Evolutionary conservation across 1,140 invertebrate genomes (phyloP).

Genomic region (Magallana ariakensis): DNA sequence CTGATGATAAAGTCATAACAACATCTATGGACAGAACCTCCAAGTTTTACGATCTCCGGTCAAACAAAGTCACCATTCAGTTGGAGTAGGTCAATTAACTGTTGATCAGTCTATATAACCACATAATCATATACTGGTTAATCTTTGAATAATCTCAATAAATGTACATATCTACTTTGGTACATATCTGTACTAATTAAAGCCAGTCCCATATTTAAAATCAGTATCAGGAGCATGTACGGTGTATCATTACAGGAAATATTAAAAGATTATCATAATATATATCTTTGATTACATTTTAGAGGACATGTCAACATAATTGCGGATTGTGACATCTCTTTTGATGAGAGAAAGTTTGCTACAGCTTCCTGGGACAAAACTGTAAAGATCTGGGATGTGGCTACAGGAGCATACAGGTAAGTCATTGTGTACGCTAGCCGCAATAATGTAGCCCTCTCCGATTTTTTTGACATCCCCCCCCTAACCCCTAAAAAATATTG

Average conservation of each 20-base stretch:
- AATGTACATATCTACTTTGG: neutral
- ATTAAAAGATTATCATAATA: too few relatives aligned
- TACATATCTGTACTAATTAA: too few relatives aligned
- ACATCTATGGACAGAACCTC: constrained; percentile 78
- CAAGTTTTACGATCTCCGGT: constrained; percentile 77
- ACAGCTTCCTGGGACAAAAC: constrained; percentile 79
- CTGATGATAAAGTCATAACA: constrained; percentile 76
- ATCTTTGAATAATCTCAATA: neutral
- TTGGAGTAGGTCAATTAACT: constrained; percentile 68
- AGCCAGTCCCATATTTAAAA: too few relatives aligned
- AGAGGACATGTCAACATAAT: constrained; percentile 77
- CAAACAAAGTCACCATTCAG: constrained; percentile 72
- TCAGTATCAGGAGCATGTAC: too few relatives aligned
- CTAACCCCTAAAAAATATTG: too few relatives aligned
- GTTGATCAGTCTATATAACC: neutral
- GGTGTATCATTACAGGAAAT: too few relatives aligned
- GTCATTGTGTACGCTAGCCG: too few relatives aligned
- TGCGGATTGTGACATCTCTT: constrained; percentile 72
- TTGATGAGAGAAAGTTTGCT: constrained; percentile 77
- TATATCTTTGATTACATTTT: constrained; percentile 21
- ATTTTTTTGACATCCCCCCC: too few relatives aligned
- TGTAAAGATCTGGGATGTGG: constrained; percentile 77
- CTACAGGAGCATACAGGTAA: constrained; percentile 78
- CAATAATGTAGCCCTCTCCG: too few relatives aligned
- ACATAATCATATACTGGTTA: neutral